Evolutionary conservation across 2,888 invertebrate genomes (phyloP).

Genomic region (Tetragonisca angustula): DNA sequence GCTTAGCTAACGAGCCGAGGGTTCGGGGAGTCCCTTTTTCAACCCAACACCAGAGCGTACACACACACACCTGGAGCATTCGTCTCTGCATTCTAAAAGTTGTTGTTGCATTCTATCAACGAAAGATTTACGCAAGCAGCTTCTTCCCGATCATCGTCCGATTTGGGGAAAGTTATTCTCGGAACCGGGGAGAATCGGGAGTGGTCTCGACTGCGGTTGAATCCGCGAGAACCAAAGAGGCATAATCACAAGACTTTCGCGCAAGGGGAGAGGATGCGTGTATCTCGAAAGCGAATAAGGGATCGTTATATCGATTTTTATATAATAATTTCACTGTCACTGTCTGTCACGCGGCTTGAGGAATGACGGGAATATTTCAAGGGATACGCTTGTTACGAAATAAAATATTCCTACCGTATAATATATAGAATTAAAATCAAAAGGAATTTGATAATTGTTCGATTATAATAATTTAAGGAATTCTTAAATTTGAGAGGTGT

Average conservation of each 20-base stretch:
- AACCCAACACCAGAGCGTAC: background rate
- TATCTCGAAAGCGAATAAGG: background rate
- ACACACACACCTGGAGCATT: too few species aligned
- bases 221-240: background rate
- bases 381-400: too few species aligned
- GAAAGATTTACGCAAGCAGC: slow-evolving; percentile 24
- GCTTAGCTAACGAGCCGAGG: slow-evolving; percentile 52
- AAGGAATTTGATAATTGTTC: background rate
- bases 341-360: too few species aligned
- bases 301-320: background rate
- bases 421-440: too few species aligned
- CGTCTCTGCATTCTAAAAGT: background rate
- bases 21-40: slow-evolving; percentile 22
- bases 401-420: too few species aligned
- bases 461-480: too few species aligned
- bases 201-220: background rate
- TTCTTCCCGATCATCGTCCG: background rate
- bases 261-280: background rate
- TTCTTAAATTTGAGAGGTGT: too few species aligned
- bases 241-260: background rate
- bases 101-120: slow-evolving; percentile 36
- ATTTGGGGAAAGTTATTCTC: background rate
- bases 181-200: background rate
- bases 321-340: too few species aligned
- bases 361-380: too few species aligned